These are phyloP conservation scores for Drosophila lutescens DNA, from an alignment of 2,888 invertebrate genomes.

Conservation along the genomic window DNA sequence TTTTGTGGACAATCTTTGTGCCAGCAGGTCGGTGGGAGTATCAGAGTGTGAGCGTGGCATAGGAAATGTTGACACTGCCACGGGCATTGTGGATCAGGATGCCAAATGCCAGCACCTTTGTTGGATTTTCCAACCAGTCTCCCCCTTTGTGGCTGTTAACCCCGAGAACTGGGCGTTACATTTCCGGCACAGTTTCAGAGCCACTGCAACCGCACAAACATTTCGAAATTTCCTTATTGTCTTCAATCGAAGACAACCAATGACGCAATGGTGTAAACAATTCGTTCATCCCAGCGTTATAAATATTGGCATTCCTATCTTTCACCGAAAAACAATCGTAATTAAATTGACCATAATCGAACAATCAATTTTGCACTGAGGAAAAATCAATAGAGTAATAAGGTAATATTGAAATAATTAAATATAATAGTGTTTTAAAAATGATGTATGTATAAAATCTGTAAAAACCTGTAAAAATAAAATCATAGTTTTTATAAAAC, in stretches of 20 bases:
- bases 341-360: conserved; percentile 23
- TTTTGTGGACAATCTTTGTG: conserved; percentile 70
- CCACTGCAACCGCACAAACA: neutral
- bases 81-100: conserved; percentile 31
- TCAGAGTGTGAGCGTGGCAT: conserved; percentile 15
- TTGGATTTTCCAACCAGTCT: neutral
- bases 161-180: neutral
- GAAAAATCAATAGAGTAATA: no score
- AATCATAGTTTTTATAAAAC: no score
- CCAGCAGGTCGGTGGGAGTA: conserved; percentile 32
- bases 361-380: neutral
- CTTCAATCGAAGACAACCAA: conserved; percentile 10
- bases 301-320: conserved; percentile 7
- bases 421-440: no score
- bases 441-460: no score
- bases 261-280: conserved; percentile 42
- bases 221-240: conserved; percentile 19
- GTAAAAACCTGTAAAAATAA: no score
- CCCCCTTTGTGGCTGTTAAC: conserved; percentile 5
- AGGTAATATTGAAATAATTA: no score
- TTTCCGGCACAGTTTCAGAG: conserved; percentile 1
- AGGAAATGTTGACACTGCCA: conserved; percentile 68
- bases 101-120: conserved; percentile 31
- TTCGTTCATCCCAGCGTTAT: conserved; percentile 13
- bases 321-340: conserved; percentile 10